These are phyloP conservation scores for Cistogaster globosa DNA, from an alignment of 2,888 invertebrate species.

Conservation along the genomic window DNA sequence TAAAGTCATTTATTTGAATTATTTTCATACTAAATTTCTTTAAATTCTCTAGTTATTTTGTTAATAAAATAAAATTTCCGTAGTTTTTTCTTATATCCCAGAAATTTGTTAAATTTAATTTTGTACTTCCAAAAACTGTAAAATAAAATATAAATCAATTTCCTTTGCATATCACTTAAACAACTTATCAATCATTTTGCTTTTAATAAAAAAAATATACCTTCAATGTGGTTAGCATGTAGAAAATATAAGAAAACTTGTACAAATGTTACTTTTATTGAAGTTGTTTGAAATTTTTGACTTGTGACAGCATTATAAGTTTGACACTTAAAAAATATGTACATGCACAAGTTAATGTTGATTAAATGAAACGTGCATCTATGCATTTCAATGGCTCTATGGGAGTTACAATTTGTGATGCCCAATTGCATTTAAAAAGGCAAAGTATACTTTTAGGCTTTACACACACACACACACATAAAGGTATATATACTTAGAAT, in stretches of 20 bases:
- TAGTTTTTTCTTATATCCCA: no score
- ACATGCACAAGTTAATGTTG: constrained; percentile 28
- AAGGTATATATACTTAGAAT: no score
- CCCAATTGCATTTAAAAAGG: background rate
- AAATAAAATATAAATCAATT: background rate
- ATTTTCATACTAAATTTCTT: no score
- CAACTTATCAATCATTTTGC: constrained; percentile 42
- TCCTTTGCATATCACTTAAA: constrained; percentile 6
- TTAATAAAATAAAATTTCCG: no score
- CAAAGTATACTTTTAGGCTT: constrained; percentile 44
- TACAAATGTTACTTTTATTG: constrained; percentile 33
- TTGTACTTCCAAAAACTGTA: no score
- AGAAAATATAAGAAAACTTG: constrained; percentile 40
- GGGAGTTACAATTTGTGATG: background rate
- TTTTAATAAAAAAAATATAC: constrained; percentile 9
- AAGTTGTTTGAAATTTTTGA: constrained; percentile 63
- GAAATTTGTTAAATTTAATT: no score
- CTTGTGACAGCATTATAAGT: constrained; percentile 68
- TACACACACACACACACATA: background rate
- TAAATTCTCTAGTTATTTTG: no score
- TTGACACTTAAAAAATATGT: constrained; percentile 58
- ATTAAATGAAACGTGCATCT: constrained; percentile 38
- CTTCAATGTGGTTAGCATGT: constrained; percentile 5
- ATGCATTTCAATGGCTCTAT: background rate
- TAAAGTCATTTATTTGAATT: no score